phyloP scores from a whole-genome alignment of 2,888 invertebrate genomes.

The Parochlus steinenii region DNA sequence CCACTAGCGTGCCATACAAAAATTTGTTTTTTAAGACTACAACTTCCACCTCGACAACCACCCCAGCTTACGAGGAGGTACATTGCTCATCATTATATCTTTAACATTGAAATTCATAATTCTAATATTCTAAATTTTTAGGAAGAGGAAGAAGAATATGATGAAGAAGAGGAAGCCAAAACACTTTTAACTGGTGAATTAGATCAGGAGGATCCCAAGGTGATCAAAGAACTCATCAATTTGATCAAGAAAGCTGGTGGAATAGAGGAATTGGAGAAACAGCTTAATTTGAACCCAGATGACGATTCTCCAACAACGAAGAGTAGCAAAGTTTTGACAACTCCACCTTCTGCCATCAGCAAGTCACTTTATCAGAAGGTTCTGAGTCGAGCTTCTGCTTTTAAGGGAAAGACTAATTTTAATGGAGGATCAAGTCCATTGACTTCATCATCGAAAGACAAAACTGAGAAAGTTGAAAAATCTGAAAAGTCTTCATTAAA shows the following conservation, averaged over 20 bases:
- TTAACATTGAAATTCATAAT: slow-evolving; percentile 1
- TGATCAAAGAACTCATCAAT: slow-evolving; percentile 68
- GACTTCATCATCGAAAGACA: too few species aligned
- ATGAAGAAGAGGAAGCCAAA: slow-evolving; percentile 28
- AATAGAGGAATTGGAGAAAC: slow-evolving; percentile 70
- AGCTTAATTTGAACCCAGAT: slow-evolving; percentile 40
- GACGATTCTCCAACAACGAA: slow-evolving; percentile 32
- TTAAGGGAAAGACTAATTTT: slow-evolving; percentile 3
- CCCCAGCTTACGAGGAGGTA: slow-evolving; percentile 21
- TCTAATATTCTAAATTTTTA: slow-evolving; percentile 17
- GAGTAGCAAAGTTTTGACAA: slow-evolving; percentile 26
- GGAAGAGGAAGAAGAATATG: slow-evolving; percentile 35
- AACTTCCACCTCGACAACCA: slow-evolving; percentile 35
- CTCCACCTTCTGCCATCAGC: slow-evolving; percentile 50
- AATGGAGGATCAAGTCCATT: slow-evolving; percentile 9
- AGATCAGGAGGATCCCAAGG: slow-evolving; percentile 32
- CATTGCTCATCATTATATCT: neutral
- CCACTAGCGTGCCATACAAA: too few species aligned
- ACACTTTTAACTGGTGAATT: slow-evolving; percentile 12
- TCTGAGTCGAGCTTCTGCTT: slow-evolving; percentile 28
- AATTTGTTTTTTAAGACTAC: slow-evolving; percentile 24
- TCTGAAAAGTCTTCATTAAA: too few species aligned
- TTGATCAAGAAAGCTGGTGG: slow-evolving; percentile 79
- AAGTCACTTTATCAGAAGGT: slow-evolving; percentile 63
- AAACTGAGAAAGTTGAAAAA: too few species aligned